These are phyloP conservation scores for Halocynthia roretzi DNA, from an alignment of 23 tunicate genomes.

Conservation along the genomic window DNA sequence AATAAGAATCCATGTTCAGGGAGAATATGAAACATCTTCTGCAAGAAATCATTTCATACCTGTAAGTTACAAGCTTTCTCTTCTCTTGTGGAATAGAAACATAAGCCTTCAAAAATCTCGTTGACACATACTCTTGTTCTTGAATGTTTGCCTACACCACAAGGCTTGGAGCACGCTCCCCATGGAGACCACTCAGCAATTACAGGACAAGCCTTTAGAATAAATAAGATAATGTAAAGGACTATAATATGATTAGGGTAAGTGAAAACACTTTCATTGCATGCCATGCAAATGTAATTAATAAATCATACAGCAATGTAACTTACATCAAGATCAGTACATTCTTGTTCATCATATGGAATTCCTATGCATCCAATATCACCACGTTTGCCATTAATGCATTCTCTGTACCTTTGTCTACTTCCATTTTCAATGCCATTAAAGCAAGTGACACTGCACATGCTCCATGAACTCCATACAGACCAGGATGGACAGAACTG, in stretches of 20 bases:
- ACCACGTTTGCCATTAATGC: conserved; percentile 26
- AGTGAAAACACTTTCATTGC: background rate
- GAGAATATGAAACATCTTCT: background rate
- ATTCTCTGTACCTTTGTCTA: conserved; percentile 16
- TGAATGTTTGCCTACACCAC: conserved; percentile 49
- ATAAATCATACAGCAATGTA: background rate
- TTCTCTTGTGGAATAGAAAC: background rate
- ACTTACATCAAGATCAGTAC: conserved; percentile 19
- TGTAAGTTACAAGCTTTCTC: conserved; percentile 34
- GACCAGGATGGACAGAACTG: conserved; percentile 43
- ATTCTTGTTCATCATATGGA: background rate
- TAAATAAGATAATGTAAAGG: background rate
- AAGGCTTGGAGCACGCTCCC: conserved; percentile 46
- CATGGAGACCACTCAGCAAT: conserved; percentile 50
- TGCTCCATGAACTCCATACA: conserved; percentile 10
- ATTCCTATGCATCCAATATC: conserved; percentile 27
- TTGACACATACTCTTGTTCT: conserved; percentile 44
- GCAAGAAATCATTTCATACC: background rate
- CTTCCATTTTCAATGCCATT: conserved; percentile 16
- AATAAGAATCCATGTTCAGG: background rate
- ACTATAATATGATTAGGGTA: too few relatives aligned
- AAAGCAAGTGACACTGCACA: conserved; percentile 25
- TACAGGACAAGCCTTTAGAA: conserved; percentile 45
- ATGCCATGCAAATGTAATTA: too few relatives aligned
- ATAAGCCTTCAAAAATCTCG: conserved; percentile 14